phyloP scores from a whole-genome alignment of 2,113 vertebrate genomes.

The Pterophyllum scalare region DNA sequence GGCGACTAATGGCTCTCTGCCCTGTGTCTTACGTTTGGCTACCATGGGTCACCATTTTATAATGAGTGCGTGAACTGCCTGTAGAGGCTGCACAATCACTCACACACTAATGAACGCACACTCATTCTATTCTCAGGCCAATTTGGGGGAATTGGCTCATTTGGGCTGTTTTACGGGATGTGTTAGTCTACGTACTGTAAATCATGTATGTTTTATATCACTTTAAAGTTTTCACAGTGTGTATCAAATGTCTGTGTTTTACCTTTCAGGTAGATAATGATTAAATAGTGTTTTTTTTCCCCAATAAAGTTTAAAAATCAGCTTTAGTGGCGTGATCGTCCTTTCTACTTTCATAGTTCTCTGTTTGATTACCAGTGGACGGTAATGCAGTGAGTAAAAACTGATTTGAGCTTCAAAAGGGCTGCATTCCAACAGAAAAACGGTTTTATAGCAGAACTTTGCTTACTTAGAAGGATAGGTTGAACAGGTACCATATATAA shows the following conservation, averaged over 20 bases:
- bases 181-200: neutral
- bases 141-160: neutral
- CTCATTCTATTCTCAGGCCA: neutral
- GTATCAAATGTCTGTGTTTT: neutral
- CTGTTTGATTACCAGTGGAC: fast-evolving
- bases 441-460: too few species aligned
- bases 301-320: fast-evolving
- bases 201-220: neutral
- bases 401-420: too few species aligned
- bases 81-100: slow-evolving; percentile 15
- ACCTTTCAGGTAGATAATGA: neutral
- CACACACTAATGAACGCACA: neutral
- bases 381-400: too few species aligned
- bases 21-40: slow-evolving; percentile 21
- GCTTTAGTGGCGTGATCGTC: fast-evolving
- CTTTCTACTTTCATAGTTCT: neutral
- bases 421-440: neutral
- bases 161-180: neutral
- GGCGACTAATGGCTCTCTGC: slow-evolving; percentile 39
- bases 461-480: too few species aligned
- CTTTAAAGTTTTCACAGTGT: neutral
- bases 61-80: slow-evolving; percentile 55
- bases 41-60: slow-evolving; percentile 46
- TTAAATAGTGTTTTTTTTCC: fast-evolving
- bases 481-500: too few species aligned